A percentile compares a stretch with the other conserved stretches of the same genome.
Conservation (phyloP, 1,140 invertebrate genomes). For the Scaptomyza montana region DNA sequence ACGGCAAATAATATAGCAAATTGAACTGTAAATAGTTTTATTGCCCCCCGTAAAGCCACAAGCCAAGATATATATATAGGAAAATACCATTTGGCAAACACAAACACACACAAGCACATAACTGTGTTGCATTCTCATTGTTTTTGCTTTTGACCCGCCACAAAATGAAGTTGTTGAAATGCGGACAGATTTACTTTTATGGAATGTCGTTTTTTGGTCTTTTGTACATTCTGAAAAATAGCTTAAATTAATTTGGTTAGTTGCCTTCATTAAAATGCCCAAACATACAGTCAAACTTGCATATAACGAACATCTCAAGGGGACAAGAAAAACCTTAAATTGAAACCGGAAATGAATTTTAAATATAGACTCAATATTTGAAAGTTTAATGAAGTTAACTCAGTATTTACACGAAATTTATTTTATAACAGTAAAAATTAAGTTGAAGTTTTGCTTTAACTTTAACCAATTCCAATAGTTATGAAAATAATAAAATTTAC, state of each 20-base stretch:
- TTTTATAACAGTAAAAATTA: too few species aligned
- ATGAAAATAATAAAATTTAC: too few species aligned
- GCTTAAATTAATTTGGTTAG: constrained; percentile 20
- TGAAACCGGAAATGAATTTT: too few species aligned
- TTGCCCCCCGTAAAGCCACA: constrained; percentile 60
- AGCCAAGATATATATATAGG: constrained; percentile 27
- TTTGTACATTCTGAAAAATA: background rate
- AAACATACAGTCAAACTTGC: too few species aligned
- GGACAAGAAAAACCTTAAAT: too few species aligned
- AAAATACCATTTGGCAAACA: constrained; percentile 1
- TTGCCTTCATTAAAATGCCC: too few species aligned
- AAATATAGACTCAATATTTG: too few species aligned
- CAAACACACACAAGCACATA: constrained; percentile 44
- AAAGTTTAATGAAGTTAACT: too few species aligned
- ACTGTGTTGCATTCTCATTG: constrained; percentile 40
- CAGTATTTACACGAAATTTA: too few species aligned
- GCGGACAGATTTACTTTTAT: constrained; percentile 52
- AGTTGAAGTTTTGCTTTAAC: too few species aligned
- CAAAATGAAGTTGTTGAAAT: constrained; percentile 70
- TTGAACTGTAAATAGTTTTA: constrained; percentile 82
- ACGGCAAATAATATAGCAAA: constrained; percentile 81
- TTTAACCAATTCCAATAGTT: too few species aligned
- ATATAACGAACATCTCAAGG: too few species aligned
- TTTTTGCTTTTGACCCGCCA: constrained; percentile 44
- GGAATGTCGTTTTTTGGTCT: constrained; percentile 38